These are phyloP conservation scores for Apodemia zela DNA, from an alignment of 2,888 invertebrate species.

Conservation along the genomic window DNA sequence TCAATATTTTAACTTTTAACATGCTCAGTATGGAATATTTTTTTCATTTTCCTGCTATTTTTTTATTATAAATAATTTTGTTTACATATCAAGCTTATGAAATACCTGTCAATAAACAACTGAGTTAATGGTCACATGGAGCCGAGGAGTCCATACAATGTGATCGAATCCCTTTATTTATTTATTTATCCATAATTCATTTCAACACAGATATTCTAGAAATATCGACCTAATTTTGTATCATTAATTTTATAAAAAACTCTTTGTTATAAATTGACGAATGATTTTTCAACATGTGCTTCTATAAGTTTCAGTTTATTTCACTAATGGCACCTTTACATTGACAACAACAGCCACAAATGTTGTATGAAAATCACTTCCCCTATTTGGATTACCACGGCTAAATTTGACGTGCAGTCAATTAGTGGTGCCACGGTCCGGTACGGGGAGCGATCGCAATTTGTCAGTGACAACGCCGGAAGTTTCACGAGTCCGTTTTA, in stretches of 20 bases:
- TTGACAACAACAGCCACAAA: conserved; percentile 11
- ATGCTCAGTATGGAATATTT: too few species aligned
- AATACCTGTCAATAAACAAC: too few species aligned
- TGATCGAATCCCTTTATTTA: too few species aligned
- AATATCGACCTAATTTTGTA: not conserved
- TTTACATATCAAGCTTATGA: too few species aligned
- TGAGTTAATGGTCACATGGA: too few species aligned
- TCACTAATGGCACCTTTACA: conserved; percentile 6
- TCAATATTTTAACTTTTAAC: too few species aligned
- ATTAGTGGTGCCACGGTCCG: conserved; percentile 55
- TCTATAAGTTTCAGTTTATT: not conserved
- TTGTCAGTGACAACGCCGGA: conserved; percentile 76
- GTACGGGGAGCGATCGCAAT: conserved; percentile 58
- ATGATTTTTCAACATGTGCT: not conserved
- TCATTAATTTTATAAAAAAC: conserved; percentile 1
- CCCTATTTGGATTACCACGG: conserved; percentile 62
- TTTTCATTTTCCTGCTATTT: too few species aligned
- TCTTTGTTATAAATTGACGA: not conserved
- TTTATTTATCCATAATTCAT: too few species aligned
- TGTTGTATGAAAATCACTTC: conserved; percentile 44
- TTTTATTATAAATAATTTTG: too few species aligned
- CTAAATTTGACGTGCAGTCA: conserved; percentile 74
- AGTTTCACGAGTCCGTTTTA: conserved; percentile 44
- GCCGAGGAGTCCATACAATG: too few species aligned
- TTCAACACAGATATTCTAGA: too few species aligned